Percentiles rank a stretch among this genome's conserved stretches.
Conservation (phyloP, 2,888 invertebrate species). For the Frankliniella intonsa region DNA sequence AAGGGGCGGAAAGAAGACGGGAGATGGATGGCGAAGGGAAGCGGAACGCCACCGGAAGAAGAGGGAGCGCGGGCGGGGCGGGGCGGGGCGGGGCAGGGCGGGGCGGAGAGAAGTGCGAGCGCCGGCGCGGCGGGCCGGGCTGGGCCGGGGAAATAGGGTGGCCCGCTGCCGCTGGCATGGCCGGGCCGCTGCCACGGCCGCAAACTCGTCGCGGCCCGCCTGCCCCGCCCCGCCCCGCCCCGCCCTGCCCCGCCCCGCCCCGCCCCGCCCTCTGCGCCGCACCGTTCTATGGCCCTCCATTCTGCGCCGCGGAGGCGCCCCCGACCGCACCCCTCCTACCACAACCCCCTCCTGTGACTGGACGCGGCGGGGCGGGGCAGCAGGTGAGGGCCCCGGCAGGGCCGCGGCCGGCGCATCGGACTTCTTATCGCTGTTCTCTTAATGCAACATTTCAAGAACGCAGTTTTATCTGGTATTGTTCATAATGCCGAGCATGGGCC, state of each 20-base stretch:
- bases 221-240: too few relatives aligned
- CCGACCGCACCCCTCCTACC: neutral
- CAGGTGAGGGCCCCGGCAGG: neutral
- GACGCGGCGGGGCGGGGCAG: neutral
- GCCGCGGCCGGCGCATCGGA: neutral
- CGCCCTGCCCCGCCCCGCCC: too few relatives aligned
- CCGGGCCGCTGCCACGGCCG: neutral
- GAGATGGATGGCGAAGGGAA: constrained; percentile 24
- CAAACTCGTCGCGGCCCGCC: neutral
- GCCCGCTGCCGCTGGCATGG: neutral
- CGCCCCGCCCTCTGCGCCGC: too few relatives aligned
- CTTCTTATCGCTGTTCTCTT: too few relatives aligned
- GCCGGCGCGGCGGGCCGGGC: neutral
- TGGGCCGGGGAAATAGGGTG: too few relatives aligned
- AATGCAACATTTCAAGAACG: too few relatives aligned
- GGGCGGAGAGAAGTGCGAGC: neutral
- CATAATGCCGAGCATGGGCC: too few relatives aligned
- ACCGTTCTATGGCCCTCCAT: too few relatives aligned
- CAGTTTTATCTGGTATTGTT: too few relatives aligned
- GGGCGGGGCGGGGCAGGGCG: neutral
- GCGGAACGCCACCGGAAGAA: constrained; percentile 11
- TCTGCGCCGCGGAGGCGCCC: neutral
- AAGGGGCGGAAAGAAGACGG: constrained; percentile 19
- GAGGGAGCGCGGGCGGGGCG: neutral
- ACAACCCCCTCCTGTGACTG: neutral